A percentile compares a stretch with the other conserved stretches of the same genome.
Evolutionary conservation across 2,113 vertebrate species (phyloP).

Genomic region (Microcebus ravelobensis): DNA sequence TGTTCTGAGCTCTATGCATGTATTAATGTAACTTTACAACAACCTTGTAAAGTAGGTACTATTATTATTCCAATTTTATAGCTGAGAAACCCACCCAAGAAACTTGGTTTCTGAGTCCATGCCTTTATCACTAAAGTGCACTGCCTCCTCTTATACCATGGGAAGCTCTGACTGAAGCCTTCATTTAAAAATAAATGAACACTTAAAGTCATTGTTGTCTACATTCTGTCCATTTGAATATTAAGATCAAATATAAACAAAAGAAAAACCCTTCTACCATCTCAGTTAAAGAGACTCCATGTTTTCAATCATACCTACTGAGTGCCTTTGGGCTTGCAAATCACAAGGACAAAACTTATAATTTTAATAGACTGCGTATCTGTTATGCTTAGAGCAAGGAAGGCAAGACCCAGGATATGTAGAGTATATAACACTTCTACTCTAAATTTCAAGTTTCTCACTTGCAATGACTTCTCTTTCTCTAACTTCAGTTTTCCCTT

Average conservation of each 20-base stretch:
- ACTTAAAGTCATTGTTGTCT: neutral
- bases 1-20: neutral
- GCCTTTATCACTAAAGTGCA: neutral
- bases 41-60: neutral
- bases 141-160: neutral
- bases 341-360: neutral
- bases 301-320: neutral
- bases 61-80: neutral
- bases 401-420: neutral
- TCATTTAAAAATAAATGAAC: neutral
- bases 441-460: constrained; percentile 15
- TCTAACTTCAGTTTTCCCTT: neutral
- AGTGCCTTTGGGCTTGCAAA: neutral
- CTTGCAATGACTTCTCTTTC: neutral
- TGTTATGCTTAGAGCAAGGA: neutral
- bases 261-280: neutral
- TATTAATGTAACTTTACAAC: neutral
- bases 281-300: neutral
- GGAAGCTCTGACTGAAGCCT: neutral
- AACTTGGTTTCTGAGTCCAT: neutral
- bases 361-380: neutral
- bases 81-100: neutral
- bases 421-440: neutral
- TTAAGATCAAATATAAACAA: neutral
- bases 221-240: neutral